Percentiles rank a stretch among this genome's conserved stretches.
Conservation (phyloP, 2,797 vertebrate species). For the Hyperoplus immaculatus region DNA sequence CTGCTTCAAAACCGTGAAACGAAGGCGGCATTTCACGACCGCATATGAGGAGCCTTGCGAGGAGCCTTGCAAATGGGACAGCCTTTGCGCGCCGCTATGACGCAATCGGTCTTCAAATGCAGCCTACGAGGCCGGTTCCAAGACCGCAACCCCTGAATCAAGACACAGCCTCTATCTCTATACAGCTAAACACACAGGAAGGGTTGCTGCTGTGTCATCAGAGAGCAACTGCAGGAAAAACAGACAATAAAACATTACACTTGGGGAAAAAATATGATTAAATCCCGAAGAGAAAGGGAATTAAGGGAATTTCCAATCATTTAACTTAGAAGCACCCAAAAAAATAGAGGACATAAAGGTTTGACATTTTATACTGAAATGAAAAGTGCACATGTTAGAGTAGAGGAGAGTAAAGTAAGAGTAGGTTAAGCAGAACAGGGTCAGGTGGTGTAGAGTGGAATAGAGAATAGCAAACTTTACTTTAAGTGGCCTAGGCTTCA, state of each 20-base stretch:
- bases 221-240: slow-evolving; percentile 50
- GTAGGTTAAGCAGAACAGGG: not conserved
- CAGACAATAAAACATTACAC: not conserved
- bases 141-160: no score
- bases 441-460: not conserved
- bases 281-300: not conserved
- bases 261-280: not conserved
- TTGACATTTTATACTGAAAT: slow-evolving; percentile 1
- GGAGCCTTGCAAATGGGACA: no score
- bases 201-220: not conserved
- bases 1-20: no score
- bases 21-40: no score
- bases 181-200: not conserved
- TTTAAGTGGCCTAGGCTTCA: no score
- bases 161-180: no score
- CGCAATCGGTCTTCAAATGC: no score
- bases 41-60: no score
- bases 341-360: not conserved
- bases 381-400: not conserved
- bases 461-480: not conserved
- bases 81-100: no score
- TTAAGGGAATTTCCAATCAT: no score
- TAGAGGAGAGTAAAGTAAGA: not conserved
- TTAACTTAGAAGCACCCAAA: no score
- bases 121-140: no score